Base-by-base conservation (phyloP, 2,113 vertebrate species). In the Onychostoma macrolepis region DNA sequence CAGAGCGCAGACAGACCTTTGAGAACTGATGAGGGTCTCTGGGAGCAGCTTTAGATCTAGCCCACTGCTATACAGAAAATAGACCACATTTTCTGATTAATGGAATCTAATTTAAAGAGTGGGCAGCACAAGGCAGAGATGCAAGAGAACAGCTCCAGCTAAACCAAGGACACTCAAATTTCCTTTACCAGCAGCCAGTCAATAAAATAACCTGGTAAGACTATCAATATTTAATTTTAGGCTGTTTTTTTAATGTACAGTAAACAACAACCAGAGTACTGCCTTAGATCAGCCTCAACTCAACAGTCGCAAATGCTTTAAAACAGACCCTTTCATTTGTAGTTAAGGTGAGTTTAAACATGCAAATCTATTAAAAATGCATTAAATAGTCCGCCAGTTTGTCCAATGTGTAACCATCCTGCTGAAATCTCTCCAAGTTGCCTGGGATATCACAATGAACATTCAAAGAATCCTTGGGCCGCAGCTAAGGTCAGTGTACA, bases 11-110 rank as follows among this genome's bases (percentile, higher is more conserved):
- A 65, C 24, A 67, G 38, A 19, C 26, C 43, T 19, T 45, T 82
- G 80, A 82, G 36, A n/a, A n/a, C 53, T n/a, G 78, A 56, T 41
- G 33, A 80, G 24, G 33, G 33, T 80, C 78, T 45, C 41, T 41
- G 24, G 38, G 8, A 79, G 50, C 30, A 79, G 28, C 48, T 79
- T 79, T 36, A 79, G 77, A 56, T 58, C 77, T 36, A 36, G 36
- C 36, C 36, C 24, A 36, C 77, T 24, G 77, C 50, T 79, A 30
- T 58, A 21, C 33, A 61, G 36, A 65, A 28, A 43, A 80, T 26
- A 81, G 38, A 58, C 21, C 53, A 65, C 58, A 65, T 65, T 81
- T 81, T 63, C 58, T 43, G 36, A 80, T 80, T 41, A 43, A 65
- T 81, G 58, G 24, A 81, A 19, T 81, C 36, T 41, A 63, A 80